Evolutionary conservation across 1,140 invertebrate species (phyloP).

Genomic region (Battus philenor): DNA sequence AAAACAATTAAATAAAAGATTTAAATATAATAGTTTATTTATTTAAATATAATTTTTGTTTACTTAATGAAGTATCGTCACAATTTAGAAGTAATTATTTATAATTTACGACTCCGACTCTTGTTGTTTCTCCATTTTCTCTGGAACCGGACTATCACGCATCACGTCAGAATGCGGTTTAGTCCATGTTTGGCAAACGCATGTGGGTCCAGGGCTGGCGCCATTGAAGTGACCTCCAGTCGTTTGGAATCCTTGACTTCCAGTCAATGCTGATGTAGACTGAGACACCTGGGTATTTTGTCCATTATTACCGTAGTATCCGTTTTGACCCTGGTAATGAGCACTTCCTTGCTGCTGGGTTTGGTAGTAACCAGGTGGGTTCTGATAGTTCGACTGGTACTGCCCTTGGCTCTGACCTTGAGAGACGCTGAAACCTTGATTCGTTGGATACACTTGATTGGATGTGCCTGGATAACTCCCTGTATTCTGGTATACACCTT

Average conservation of each 20-base stretch:
- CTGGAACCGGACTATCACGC: slow-evolving; percentile 25
- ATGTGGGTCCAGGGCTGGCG: slow-evolving; percentile 46
- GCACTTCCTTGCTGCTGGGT: slow-evolving; percentile 15
- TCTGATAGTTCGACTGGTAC: slow-evolving; percentile 21
- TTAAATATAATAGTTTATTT: too few species aligned
- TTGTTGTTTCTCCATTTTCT: slow-evolving; percentile 33
- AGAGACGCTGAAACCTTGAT: slow-evolving; percentile 20
- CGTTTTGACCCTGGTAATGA: slow-evolving; percentile 22
- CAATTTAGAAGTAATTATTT: too few species aligned
- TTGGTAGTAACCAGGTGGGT: slow-evolving; percentile 12
- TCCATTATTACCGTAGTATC: not conserved
- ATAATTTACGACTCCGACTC: slow-evolving; percentile 3
- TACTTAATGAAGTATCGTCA: too few species aligned
- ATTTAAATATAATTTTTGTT: too few species aligned
- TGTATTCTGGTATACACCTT: slow-evolving; percentile 20
- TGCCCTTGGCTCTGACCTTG: slow-evolving; percentile 30
- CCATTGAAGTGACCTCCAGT: slow-evolving; percentile 29
- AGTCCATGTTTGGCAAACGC: slow-evolving; percentile 62
- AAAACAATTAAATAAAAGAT: too few species aligned
- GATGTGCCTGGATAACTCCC: slow-evolving; percentile 19
- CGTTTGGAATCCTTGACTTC: slow-evolving; percentile 30
- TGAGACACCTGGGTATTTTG: slow-evolving; percentile 16
- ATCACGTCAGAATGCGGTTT: slow-evolving; percentile 34
- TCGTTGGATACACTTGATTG: slow-evolving; percentile 22
- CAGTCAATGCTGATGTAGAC: not conserved